Percentiles rank a stretch among this genome's conserved stretches.
Evolutionary conservation across 2,888 invertebrate species (phyloP).

Genomic region (Macrosiphum euphorbiae): DNA sequence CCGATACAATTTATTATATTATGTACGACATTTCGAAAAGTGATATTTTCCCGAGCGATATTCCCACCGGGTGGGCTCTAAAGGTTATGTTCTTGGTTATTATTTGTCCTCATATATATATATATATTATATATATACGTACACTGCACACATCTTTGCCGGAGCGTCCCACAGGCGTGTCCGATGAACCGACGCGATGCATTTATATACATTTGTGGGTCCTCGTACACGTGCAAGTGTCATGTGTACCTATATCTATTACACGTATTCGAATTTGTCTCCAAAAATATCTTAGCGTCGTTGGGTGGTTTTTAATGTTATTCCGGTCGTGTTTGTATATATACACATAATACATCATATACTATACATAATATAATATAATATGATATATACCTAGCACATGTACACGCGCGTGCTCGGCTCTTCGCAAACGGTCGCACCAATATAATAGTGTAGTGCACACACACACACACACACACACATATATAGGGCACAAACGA

Average conservation of each 20-base stretch:
- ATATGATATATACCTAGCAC: not conserved
- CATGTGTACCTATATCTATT: not conserved
- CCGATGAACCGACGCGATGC: slow-evolving; percentile 48
- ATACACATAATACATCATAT: not conserved
- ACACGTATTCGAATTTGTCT: slow-evolving; percentile 29
- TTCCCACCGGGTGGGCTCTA: slow-evolving; percentile 57
- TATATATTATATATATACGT: not conserved
- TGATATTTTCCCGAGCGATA: slow-evolving; percentile 48
- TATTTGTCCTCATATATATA: slow-evolving; percentile 23
- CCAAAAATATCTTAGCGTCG: not conserved
- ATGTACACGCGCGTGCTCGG: not conserved
- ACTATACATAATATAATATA: not conserved
- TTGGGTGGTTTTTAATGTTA: slow-evolving; percentile 40
- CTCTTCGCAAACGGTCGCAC: not conserved
- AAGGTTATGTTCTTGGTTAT: slow-evolving; percentile 41
- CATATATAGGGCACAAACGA: not conserved
- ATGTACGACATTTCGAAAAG: slow-evolving; percentile 57
- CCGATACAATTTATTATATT: slow-evolving; percentile 23
- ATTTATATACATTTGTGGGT: not conserved
- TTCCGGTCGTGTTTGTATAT: slow-evolving; percentile 4
- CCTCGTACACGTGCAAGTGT: not conserved
- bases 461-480: not conserved
- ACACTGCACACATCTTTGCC: not conserved
- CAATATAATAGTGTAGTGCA: not conserved
- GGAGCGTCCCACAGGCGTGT: slow-evolving; percentile 39